Percentiles rank a stretch among this genome's conserved stretches.
Conservation (phyloP, 1,140 invertebrate genomes). For the Hylyphantes graminicola region DNA sequence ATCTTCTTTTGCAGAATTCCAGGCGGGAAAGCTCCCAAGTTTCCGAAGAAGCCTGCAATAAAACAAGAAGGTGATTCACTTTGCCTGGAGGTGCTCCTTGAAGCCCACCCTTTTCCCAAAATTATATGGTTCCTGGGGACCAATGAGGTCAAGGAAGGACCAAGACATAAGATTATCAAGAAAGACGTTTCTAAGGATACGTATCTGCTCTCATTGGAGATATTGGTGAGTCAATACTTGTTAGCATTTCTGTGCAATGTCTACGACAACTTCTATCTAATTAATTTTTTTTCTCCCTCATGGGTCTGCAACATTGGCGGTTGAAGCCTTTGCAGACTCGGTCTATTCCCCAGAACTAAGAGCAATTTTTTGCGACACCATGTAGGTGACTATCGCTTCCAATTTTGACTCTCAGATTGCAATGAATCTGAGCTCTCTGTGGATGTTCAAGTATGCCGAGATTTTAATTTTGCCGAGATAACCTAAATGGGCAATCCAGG, state of each 20-base stretch:
- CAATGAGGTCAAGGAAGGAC: slow-evolving; percentile 82
- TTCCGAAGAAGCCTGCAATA: slow-evolving; percentile 97
- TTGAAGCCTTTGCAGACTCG: neutral
- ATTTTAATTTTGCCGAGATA: too few species aligned
- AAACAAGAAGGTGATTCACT: slow-evolving; percentile 92
- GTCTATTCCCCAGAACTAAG: too few species aligned
- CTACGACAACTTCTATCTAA: neutral
- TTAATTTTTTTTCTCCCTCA: too few species aligned
- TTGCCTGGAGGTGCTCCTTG: slow-evolving; percentile 95
- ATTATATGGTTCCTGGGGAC: slow-evolving; percentile 94
- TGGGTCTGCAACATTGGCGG: too few species aligned
- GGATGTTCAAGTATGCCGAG: too few species aligned
- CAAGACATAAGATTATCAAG: slow-evolving; percentile 86
- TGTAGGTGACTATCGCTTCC: too few species aligned
- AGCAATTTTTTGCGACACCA: neutral
- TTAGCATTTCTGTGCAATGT: neutral
- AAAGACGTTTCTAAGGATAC: slow-evolving; percentile 83
- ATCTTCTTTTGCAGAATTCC: slow-evolving; percentile 74
- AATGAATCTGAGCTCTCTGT: too few species aligned
- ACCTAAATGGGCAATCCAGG: too few species aligned
- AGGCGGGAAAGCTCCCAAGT: slow-evolving; percentile 92
- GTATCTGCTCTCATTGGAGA: slow-evolving; percentile 84
- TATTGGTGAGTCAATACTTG: slow-evolving; percentile 68
- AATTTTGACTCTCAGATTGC: too few species aligned
- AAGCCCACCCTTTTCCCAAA: slow-evolving; percentile 94